Evolutionary conservation across 2,113 vertebrate species (phyloP).

Genomic region (Elaphurus davidianus): DNA sequence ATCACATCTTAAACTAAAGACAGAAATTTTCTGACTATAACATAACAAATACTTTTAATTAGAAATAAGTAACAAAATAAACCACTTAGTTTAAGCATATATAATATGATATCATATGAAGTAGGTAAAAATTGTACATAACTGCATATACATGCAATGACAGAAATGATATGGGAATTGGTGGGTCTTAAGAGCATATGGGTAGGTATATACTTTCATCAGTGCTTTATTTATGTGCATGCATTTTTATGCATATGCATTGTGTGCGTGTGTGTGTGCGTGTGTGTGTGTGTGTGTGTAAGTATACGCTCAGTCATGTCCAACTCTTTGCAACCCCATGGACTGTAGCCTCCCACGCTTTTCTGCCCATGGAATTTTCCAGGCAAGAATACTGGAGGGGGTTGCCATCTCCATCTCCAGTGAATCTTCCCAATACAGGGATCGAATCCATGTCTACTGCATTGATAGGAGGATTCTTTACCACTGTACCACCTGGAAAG

Average conservation of each 20-base stretch:
- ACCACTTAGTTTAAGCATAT: not conserved
- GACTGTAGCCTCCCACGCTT: not conserved
- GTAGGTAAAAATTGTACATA: not conserved
- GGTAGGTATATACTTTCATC: not conserved
- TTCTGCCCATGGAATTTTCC: not conserved
- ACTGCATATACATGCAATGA: not conserved
- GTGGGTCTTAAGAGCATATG: not conserved
- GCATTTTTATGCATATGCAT: not conserved
- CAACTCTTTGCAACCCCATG: not conserved
- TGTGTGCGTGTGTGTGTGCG: not conserved
- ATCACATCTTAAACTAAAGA: not conserved
- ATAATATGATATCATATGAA: not conserved
- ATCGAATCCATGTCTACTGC: not conserved
- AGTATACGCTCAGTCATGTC: not conserved
- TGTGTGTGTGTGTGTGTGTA: not conserved
- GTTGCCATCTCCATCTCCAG: not conserved
- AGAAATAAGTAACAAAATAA: not conserved
- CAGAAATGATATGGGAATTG: not conserved
- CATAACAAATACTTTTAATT: not conserved
- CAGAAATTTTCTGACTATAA: not conserved
- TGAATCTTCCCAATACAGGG: not conserved
- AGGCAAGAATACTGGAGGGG: not conserved
- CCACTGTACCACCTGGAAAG: not conserved
- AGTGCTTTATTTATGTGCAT: not conserved
- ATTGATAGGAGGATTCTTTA: not conserved